phyloP scores from a whole-genome alignment of 35 echinoderm and acorn worm species.

The Hemicentrotus pulcherrimus region DNA sequence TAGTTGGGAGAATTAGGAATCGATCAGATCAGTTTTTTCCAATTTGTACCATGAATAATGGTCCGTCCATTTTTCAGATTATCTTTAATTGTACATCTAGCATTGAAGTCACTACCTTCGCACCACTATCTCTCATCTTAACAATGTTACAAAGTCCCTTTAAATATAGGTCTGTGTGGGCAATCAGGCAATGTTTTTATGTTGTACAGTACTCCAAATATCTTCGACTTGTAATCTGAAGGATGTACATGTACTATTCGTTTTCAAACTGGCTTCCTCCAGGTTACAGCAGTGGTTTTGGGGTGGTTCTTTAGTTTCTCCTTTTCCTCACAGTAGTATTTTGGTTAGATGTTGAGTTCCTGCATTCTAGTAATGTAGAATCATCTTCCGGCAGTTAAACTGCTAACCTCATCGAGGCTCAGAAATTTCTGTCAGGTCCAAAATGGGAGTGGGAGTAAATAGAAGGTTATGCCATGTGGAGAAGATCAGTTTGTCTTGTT shows the following conservation, averaged over 20 bases:
- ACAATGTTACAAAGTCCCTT: too few species aligned
- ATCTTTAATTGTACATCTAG: too few species aligned
- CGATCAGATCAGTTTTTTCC: too few species aligned
- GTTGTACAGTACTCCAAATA: background rate
- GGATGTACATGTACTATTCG: background rate
- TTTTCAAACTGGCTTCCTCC: too few species aligned
- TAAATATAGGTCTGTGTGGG: too few species aligned
- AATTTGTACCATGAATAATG: too few species aligned
- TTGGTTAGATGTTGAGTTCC: background rate
- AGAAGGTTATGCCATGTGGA: background rate
- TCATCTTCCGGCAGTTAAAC: background rate
- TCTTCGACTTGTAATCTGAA: background rate
- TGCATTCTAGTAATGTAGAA: background rate
- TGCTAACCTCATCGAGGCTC: background rate
- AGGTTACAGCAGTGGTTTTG: too few species aligned
- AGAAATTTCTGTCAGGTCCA: background rate
- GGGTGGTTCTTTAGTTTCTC: too few species aligned
- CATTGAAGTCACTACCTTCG: too few species aligned
- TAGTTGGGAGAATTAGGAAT: too few species aligned
- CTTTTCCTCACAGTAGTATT: background rate
- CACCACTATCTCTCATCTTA: too few species aligned
- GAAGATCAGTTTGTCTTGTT: background rate
- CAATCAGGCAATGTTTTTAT: background rate
- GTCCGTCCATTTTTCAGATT: too few species aligned
- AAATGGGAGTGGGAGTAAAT: background rate